Evolutionary conservation across 2,888 invertebrate species (phyloP).

Genomic region (Noctua fimbriata): DNA sequence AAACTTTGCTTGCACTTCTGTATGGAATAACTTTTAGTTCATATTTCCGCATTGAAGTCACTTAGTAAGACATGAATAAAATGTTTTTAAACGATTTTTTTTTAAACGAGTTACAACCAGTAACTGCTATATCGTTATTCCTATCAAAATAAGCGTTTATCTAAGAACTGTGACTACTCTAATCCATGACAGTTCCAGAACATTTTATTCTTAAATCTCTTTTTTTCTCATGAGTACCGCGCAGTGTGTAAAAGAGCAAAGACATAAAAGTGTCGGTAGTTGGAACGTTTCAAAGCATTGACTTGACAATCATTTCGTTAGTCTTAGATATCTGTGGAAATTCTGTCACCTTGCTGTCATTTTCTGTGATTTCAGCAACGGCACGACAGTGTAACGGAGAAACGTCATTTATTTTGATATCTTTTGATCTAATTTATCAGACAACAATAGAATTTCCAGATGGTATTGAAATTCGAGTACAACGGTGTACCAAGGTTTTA

Average conservation of each 20-base stretch:
- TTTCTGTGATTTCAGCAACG: constrained; percentile 15
- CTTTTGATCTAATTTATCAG: constrained; percentile 58
- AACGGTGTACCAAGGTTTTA: constrained; percentile 62
- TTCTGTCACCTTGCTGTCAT: constrained; percentile 31
- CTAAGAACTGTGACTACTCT: constrained; percentile 14
- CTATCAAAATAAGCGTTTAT: background rate
- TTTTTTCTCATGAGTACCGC: background rate
- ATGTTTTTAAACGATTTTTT: background rate
- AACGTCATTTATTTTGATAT: constrained; percentile 65
- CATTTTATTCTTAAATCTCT: constrained; percentile 24
- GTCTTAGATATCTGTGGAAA: constrained; percentile 10
- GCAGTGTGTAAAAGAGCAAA: constrained; percentile 30
- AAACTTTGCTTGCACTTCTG: background rate
- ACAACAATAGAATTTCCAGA: constrained; percentile 71
- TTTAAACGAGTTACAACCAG: background rate
- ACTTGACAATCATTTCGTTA: background rate
- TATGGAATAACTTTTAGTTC: background rate
- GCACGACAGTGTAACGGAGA: constrained; percentile 31
- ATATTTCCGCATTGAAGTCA: background rate
- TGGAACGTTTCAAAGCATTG: constrained; percentile 14
- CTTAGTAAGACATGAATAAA: background rate
- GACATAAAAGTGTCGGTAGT: background rate
- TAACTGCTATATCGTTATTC: constrained; percentile 1
- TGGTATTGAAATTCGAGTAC: constrained; percentile 68
- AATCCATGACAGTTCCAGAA: constrained; percentile 11